Percentiles rank a stretch among this genome's conserved stretches.
Conservation (phyloP, 2,797 vertebrate species). For the Hirundo rustica region DNA sequence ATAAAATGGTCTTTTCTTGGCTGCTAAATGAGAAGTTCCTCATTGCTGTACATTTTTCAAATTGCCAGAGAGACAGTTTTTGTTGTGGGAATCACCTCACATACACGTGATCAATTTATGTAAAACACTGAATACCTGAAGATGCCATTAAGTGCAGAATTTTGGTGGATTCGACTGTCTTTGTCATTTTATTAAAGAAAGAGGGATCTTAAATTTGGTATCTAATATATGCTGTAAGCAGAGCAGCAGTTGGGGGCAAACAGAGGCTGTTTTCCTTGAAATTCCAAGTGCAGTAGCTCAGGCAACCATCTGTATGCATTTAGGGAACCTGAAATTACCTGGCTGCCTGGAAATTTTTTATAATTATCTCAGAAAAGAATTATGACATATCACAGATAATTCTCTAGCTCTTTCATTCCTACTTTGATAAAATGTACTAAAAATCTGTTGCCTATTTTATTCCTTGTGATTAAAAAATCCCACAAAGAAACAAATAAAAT, state of each 20-base stretch:
- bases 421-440: not conserved
- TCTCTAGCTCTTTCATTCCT: not conserved
- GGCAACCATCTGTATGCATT: constrained; percentile 10
- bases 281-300: constrained; percentile 1
- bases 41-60: not conserved
- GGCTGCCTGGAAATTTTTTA: not conserved
- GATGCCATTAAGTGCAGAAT: not conserved
- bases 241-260: not conserved
- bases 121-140: not conserved
- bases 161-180: not conserved
- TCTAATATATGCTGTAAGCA: not conserved
- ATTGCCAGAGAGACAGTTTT: not conserved
- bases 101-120: not conserved
- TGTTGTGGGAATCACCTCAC: not conserved
- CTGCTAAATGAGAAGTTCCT: not conserved
- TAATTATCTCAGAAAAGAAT: constrained; percentile 11
- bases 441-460: constrained; percentile 9
- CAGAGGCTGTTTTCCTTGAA: constrained; percentile 24
- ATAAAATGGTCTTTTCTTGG: not conserved
- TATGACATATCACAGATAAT: constrained; percentile 1
- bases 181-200: not conserved
- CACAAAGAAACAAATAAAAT: not conserved
- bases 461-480: not conserved
- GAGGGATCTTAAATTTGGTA: not conserved
- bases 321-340: constrained; percentile 17